Conservation (phyloP, 2,113 vertebrate genomes). For the Corythoichthys intestinalis region DNA sequence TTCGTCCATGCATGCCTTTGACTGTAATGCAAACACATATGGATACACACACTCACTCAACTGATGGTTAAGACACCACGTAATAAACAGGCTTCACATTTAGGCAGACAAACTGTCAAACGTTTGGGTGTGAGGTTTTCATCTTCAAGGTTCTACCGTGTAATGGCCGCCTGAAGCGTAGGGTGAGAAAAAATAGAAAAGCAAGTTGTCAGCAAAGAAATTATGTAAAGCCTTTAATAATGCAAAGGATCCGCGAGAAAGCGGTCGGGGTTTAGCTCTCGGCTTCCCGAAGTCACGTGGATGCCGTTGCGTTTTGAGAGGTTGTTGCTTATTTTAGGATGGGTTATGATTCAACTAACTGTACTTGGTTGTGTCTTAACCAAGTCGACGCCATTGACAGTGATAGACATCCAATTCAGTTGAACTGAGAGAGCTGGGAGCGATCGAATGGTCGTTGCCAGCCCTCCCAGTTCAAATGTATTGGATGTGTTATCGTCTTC, state of each 20-base stretch:
- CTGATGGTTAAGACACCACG: conserved; percentile 30
- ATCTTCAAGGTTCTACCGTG: neutral
- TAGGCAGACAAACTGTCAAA: neutral
- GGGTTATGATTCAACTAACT: no score
- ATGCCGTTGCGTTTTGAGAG: neutral
- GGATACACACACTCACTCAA: conserved; percentile 20
- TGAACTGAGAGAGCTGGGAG: no score
- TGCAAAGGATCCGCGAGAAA: neutral
- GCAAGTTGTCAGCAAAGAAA: neutral
- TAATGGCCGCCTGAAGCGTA: neutral
- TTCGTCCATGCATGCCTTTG: conserved; percentile 52
- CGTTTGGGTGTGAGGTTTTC: neutral
- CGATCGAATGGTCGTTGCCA: no score
- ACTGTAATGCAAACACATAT: conserved; percentile 37
- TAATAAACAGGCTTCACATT: conserved; percentile 43
- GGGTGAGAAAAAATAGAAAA: neutral
- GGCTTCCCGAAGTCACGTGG: neutral
- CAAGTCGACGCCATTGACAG: no score
- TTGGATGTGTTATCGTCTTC: no score
- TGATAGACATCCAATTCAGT: no score
- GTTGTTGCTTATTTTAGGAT: neutral
- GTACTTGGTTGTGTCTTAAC: no score
- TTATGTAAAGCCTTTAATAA: conserved; percentile 10
- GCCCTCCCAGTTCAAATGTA: no score
- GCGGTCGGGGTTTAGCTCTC: neutral